Base-by-base conservation (phyloP, 2,888 invertebrate genomes). In the Drosophila pseudotalamancana region DNA sequence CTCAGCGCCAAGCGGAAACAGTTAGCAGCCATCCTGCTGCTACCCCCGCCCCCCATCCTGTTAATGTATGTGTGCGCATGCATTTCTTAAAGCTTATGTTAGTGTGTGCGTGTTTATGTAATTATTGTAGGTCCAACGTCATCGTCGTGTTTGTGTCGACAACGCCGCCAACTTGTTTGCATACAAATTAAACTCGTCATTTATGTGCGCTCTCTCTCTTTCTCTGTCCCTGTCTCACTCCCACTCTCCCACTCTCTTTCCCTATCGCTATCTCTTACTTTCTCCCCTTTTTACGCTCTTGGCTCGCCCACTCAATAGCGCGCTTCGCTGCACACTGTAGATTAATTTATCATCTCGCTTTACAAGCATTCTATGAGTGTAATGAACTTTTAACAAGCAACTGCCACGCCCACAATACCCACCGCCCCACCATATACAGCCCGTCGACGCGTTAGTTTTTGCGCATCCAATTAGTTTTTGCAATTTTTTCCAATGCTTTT, bases 311-410 rank as follows among this genome's bases (percentile, higher is more conserved):
- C 81, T 88, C 87, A 77, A 86, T 88, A 73, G 87, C 70, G 81
- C 87, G 84, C 85, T 76, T 72, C 72, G 87, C 65, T 87, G 87
- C 87, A 80, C 85, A 73, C 87, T 77, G 77, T 79, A 88, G 85
- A 87, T 88, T 88, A 88, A 88, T 88, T 88, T 85, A 87, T 87
- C 88, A 88, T 87, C 88, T 87, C 88, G 80, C 80, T 78, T 84
- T 85, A 81, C 84, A 87, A 82, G 81, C 82, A 73, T 82, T 82
- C 82, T 85, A 77, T 73, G 80, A 85, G 88, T 87, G 83, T 87
- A 88, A 88, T 88, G 88, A 88, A 88, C 88, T 88, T 84, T 88
- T 72, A 80, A 88, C 83, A 85, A 85, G 81, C 81, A 72, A 62
- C 74, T 61, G 70, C 69, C 69, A 64, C 71, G 55, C 80, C 74